Evolutionary conservation across 1,140 invertebrate genomes (phyloP), one percentile per base, ranked within the genome.

Genomic region (Anadara kagoshimensis): DNA sequence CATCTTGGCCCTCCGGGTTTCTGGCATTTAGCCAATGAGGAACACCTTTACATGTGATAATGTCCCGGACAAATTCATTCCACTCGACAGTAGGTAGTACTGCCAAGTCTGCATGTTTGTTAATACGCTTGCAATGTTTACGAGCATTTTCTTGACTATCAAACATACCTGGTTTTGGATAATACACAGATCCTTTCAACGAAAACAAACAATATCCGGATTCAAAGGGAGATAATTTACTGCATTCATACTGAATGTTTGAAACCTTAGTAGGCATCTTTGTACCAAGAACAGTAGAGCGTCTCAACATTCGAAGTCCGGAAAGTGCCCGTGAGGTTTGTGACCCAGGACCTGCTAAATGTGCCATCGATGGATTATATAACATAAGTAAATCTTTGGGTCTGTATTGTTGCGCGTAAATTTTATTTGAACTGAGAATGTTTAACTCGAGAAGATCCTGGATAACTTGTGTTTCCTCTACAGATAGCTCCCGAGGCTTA

Each of bases 11-110:
- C 14, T 24, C 14, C 0, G 69, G 69, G 51, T 76, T 76, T 29
- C 57, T 68, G 7, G 69, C 75, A 67, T 76, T 76, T 22, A 72
- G n/a, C 69, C 65, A 76, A 56, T 76, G 75, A 26, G 75, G 75
- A 22, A 63, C 49, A 16, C 65, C 43, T 16, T 57, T 72, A 20
- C 59, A 47, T 22, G 49, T 26, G 7, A 76, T 64, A 3, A 76
- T 76, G 12, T 43, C 41, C 20, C 47, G 56, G 8, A 58, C 75
- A 49, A 72, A 51, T 18, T 72, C 54, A 53, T 68, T 72, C 75
- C 69, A 76, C 43, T 76, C 59, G 20, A 57, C 24, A 41, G 64
- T 58, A 14, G 47, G 51, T 12, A 76, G 58, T 14, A 65, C 44
- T 10, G 69, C 75, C 36, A 76, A 36, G 61, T 76, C 75, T 20